Evolutionary conservation across 64 coral and sea anemone species (phyloP).

Genomic region (Dendronephthya gigantea): DNA sequence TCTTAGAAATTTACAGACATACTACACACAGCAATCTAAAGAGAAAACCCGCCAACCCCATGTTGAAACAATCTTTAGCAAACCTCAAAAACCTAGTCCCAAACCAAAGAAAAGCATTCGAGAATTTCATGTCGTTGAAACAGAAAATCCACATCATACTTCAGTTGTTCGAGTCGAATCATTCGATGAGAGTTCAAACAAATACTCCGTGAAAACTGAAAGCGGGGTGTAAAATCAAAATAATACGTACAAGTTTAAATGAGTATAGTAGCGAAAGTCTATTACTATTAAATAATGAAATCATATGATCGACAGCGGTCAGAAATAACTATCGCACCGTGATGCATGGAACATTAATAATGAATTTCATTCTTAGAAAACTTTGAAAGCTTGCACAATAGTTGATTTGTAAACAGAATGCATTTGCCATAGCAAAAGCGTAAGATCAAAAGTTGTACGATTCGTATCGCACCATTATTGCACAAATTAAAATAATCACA

Average conservation of each 20-base stretch:
- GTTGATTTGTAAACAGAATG: too few species aligned
- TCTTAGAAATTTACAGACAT: not conserved
- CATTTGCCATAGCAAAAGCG: too few species aligned
- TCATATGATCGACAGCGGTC: too few species aligned
- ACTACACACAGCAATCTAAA: not conserved
- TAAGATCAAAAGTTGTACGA: too few species aligned
- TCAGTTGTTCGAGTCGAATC: not conserved
- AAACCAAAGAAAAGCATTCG: not conserved
- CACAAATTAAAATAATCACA: too few species aligned
- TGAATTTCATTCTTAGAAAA: too few species aligned
- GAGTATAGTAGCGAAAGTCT: too few species aligned
- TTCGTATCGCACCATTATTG: too few species aligned
- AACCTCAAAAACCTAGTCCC: not conserved
- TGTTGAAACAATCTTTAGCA: not conserved
- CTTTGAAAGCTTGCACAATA: too few species aligned
- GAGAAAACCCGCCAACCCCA: not conserved
- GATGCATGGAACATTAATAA: too few species aligned
- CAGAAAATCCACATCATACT: not conserved
- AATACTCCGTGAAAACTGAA: not conserved
- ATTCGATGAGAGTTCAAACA: not conserved
- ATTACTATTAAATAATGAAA: too few species aligned
- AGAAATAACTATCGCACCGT: too few species aligned
- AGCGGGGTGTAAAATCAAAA: not conserved
- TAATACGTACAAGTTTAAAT: not conserved
- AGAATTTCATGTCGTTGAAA: not conserved